These are phyloP conservation scores for Chaenocephalus aceratus DNA, from an alignment of 2,113 vertebrate species.

Conservation along the genomic window DNA sequence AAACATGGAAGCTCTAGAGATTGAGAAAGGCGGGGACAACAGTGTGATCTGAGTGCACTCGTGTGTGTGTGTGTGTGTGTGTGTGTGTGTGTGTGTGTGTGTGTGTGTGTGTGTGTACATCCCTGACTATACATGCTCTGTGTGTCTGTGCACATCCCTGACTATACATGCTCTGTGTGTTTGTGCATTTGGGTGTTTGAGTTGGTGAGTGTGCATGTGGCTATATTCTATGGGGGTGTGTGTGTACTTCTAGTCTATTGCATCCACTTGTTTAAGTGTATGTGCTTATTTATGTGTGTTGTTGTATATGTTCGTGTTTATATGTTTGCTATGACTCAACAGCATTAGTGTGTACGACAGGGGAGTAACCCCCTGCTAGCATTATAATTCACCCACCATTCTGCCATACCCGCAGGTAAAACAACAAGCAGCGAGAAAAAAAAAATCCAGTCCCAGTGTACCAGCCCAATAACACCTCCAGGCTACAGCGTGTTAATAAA, in stretches of 20 bases:
- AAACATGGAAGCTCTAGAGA: constrained; percentile 35
- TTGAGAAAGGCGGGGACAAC: constrained; percentile 4
- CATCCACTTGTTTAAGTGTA: neutral
- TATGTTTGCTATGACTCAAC: neutral
- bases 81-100: no score
- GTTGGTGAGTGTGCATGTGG: neutral
- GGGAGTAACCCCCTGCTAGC: constrained; percentile 51
- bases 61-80: no score
- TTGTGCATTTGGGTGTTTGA: neutral
- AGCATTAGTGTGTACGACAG: constrained; percentile 28
- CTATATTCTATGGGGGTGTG: neutral
- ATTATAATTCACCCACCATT: constrained; percentile 60
- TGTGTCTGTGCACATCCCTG: neutral
- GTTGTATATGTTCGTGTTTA: constrained; percentile 10
- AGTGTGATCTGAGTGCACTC: constrained; percentile 8
- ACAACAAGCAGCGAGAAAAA: constrained; percentile 33
- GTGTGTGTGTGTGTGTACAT: neutral
- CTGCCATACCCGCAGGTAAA: constrained; percentile 65
- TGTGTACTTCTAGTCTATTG: neutral
- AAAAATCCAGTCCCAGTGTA: constrained; percentile 47
- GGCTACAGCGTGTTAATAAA: constrained; percentile 70
- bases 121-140: no score
- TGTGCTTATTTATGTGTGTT: neutral
- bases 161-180: no score
- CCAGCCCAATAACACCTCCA: constrained; percentile 61